Percentiles rank a stretch among this genome's conserved stretches.
These are phyloP conservation scores for Megalurothrips usitatus DNA, from an alignment of 2,888 invertebrate genomes.

Conservation along the genomic window DNA sequence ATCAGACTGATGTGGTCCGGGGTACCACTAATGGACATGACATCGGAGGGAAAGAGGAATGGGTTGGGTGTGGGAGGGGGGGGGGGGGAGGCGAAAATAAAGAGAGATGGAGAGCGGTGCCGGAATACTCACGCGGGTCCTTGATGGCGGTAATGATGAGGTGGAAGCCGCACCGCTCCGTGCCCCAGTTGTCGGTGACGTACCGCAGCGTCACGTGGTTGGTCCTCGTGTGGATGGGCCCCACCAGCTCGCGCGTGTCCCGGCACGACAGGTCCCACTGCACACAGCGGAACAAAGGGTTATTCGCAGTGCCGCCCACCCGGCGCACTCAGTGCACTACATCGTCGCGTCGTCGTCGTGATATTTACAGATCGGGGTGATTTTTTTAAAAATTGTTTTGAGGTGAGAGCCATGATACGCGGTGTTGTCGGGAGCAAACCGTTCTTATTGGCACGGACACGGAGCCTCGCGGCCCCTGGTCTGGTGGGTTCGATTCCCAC, in stretches of 20 bases:
- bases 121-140: constrained; percentile 72
- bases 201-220: constrained; percentile 92
- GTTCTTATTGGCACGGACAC: too few relatives aligned
- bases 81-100: not conserved
- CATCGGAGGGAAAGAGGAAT: not conserved
- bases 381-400: too few relatives aligned
- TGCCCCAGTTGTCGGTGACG: constrained; percentile 90
- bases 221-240: constrained; percentile 83
- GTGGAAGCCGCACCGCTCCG: constrained; percentile 85
- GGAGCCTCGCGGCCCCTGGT: too few relatives aligned
- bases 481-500: too few relatives aligned
- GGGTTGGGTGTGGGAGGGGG: not conserved
- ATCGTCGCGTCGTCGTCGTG: too few relatives aligned
- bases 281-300: not conserved
- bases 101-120: not conserved
- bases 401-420: too few relatives aligned
- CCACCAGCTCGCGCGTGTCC: constrained; percentile 83
- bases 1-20: too few relatives aligned
- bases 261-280: constrained; percentile 89
- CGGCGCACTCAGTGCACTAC: too few relatives aligned
- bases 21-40: too few relatives aligned
- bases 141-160: constrained; percentile 91
- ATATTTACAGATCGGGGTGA: too few relatives aligned
- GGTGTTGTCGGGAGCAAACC: too few relatives aligned
- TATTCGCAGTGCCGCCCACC: too few relatives aligned